Base-by-base conservation (phyloP, 1,140 invertebrate genomes). In the Drosophila malerkotliana region DNA sequence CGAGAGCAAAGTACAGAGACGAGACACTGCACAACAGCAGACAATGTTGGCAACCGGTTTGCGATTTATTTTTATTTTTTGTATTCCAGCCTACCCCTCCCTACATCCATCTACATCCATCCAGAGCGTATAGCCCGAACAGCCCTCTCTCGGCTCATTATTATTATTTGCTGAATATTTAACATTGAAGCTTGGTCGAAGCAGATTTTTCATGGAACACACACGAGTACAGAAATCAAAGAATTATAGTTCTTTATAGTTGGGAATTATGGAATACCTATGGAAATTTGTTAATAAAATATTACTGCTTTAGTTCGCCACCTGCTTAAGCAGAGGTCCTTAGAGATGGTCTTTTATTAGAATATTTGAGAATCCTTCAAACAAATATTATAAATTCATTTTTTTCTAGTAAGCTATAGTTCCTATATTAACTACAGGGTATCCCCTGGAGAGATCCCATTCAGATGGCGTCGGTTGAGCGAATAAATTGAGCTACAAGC, bases 121-220 rank as follows among this genome's bases (percentile, higher is more conserved):
- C 18, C 21, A 41, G 30, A 21, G 21, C 21, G 21, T 21, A 21
- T 21, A 21, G 21, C 21, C 21, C 24, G 30, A 32, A 48, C 69
- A 21, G 10, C 54, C 15, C 44, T n/a, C 34, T 24, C 53, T 60
- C 60, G 68, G 69, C 82, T 85, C 48, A 81, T 82, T 88, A 88
- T 83, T 82, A 88, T 79, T 68, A 88, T 88, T 85, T 88, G 75
- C 74, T 82, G 82, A 80, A 84, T 81, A 77, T 77, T 81, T 68
- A 75, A 75, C 72, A 75, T 75, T 75, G 53, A 75, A 75, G 72
- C 72, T 71, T 71, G 64, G 32, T 69, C 53, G 44, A 57, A 57
- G 63, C 64, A 64, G 67, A 69, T 71, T 71, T 69, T 69, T 49
- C 63, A 69, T 48, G 41, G 64, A 45, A 57, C 67, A 57, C 56